Conservation (phyloP, 1,140 invertebrate genomes). For the Solenopsis fugax region DNA sequence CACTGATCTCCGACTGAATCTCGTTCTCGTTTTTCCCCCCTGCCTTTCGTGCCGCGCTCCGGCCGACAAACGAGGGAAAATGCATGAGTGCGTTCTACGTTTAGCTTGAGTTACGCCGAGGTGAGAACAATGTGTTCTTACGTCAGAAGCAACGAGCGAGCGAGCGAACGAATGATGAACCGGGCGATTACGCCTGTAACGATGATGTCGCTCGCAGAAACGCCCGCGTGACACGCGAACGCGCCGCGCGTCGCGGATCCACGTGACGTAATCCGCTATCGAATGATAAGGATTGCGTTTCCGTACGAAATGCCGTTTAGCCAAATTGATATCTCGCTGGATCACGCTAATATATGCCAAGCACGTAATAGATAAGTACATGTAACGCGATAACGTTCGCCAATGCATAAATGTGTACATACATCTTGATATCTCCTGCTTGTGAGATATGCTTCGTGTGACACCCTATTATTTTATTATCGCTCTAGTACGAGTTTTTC, state of each 20-base stretch:
- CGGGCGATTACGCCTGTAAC: slow-evolving; percentile 70
- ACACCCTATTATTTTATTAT: neutral
- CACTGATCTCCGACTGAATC: slow-evolving; percentile 14
- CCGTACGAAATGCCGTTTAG: slow-evolving; percentile 1
- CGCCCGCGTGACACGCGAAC: slow-evolving; percentile 47
- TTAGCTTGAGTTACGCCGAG: slow-evolving; percentile 38
- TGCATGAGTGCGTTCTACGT: neutral
- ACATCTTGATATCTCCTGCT: no score
- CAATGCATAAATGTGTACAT: neutral
- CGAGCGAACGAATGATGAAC: slow-evolving; percentile 63
- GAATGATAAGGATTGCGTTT: neutral
- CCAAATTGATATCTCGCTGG: slow-evolving; percentile 2
- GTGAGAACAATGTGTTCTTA: slow-evolving; percentile 73
- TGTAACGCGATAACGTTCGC: slow-evolving; percentile 21
- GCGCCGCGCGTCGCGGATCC: neutral
- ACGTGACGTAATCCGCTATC: slow-evolving; percentile 33
- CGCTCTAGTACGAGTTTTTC: neutral
- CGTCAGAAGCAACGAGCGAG: slow-evolving; percentile 58
- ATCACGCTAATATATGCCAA: slow-evolving; percentile 8
- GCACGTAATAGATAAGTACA: neutral
- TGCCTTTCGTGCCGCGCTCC: slow-evolving; percentile 56
- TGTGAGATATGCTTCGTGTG: neutral
- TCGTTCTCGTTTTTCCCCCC: slow-evolving; percentile 40
- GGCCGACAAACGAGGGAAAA: slow-evolving; percentile 23
- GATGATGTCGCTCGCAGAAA: slow-evolving; percentile 61